phyloP scores from a whole-genome alignment of 2,797 vertebrate species.

The Argentina silus region DNA sequence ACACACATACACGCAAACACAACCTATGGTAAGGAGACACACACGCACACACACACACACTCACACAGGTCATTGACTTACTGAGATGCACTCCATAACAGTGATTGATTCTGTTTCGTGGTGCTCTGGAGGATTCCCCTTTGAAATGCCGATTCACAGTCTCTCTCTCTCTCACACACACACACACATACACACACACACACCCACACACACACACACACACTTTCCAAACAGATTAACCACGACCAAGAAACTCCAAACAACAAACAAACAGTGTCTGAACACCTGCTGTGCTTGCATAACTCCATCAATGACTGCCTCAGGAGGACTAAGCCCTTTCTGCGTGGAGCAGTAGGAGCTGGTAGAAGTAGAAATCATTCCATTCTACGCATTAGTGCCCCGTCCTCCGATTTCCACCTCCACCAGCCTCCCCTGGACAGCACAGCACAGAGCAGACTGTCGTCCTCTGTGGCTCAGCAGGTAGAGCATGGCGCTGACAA shows the following conservation, averaged over 20 bases:
- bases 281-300: conserved; percentile 41
- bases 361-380: no score
- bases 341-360: no score
- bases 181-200: no score
- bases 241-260: conserved; percentile 34
- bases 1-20: background rate
- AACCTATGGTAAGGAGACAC: conserved; percentile 87
- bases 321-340: background rate
- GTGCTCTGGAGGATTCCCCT: background rate
- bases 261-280: background rate
- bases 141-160: conserved; percentile 10
- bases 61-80: background rate
- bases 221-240: conserved; percentile 40
- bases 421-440: no score
- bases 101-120: background rate
- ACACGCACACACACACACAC: background rate
- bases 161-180: background rate
- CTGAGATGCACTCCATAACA: background rate
- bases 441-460: no score
- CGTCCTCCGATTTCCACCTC: no score
- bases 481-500: no score
- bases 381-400: no score
- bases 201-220: background rate
- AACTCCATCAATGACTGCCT: conserved; percentile 51
- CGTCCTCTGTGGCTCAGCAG: no score